Evolutionary conservation across 1,140 invertebrate genomes (phyloP).

Genomic region (Oncopeltus fasciatus): DNA sequence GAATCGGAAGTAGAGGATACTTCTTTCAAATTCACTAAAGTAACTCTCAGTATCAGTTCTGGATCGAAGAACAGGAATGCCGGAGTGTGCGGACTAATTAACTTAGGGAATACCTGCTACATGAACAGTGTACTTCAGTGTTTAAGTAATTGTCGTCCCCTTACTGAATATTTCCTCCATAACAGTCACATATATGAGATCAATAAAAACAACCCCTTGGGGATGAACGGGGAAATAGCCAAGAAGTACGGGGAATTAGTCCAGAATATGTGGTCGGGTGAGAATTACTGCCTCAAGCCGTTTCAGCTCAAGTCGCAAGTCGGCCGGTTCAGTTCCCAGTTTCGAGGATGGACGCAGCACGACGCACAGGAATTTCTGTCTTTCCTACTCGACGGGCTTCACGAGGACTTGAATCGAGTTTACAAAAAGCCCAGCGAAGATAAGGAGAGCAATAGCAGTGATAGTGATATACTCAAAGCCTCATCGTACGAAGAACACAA

Average conservation of each 20-base stretch:
- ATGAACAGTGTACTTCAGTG: background rate
- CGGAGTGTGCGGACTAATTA: background rate
- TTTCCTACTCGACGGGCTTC: conserved; percentile 73
- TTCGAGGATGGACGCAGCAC: conserved; percentile 77
- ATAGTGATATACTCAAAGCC: conserved; percentile 32
- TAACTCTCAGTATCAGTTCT: background rate
- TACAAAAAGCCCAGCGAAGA: conserved; percentile 54
- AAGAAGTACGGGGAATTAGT: background rate
- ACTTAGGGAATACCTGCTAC: background rate
- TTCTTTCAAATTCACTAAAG: background rate
- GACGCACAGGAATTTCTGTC: conserved; percentile 79
- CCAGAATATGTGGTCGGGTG: background rate
- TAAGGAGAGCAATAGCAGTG: conserved; percentile 60
- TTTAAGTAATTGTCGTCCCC: background rate
- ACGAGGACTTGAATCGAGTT: conserved; percentile 79
- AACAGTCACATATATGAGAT: background rate
- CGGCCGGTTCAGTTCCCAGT: conserved; percentile 64
- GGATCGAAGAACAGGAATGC: background rate
- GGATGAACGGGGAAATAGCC: background rate
- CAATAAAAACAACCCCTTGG: background rate
- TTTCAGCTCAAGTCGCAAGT: conserved; percentile 48
- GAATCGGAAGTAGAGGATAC: background rate
- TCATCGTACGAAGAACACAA: conserved; percentile 76
- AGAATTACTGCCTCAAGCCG: background rate
- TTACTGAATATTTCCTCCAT: background rate